These are phyloP conservation scores for Drosophila pseudoobscura DNA, from an alignment of 1,140 invertebrate species.

Conservation along the genomic window DNA sequence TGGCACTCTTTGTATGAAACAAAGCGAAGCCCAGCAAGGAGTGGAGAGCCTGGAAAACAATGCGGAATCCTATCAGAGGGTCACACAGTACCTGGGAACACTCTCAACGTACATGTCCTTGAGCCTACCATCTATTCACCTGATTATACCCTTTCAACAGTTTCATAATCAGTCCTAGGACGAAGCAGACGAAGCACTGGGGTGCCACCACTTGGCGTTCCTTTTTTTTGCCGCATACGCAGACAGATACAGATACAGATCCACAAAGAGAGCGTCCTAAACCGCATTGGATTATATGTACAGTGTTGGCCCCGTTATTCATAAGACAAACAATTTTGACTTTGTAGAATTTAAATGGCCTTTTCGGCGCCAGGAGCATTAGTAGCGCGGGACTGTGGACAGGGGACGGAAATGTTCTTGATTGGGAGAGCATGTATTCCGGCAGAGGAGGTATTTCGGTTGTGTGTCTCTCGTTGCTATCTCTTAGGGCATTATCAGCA, in stretches of 20 bases:
- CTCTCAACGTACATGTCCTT: too few relatives aligned
- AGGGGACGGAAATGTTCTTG: slow-evolving; percentile 7
- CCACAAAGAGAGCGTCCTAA: slow-evolving; percentile 27
- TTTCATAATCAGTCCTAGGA: neutral
- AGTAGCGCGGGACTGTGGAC: neutral
- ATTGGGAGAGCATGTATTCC: slow-evolving; percentile 25
- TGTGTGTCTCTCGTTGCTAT: slow-evolving; percentile 23
- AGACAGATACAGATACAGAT: slow-evolving; percentile 1
- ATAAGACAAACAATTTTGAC: slow-evolving; percentile 55
- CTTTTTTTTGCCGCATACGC: slow-evolving; percentile 35
- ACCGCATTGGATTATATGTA: slow-evolving; percentile 66
- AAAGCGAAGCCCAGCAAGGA: neutral
- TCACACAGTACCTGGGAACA: too few relatives aligned
- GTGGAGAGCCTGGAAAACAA: too few relatives aligned
- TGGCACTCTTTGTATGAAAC: too few relatives aligned
- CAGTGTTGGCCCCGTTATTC: slow-evolving; percentile 33
- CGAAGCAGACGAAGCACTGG: slow-evolving; percentile 2
- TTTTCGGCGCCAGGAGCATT: slow-evolving; percentile 20
- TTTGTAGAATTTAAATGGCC: slow-evolving; percentile 59
- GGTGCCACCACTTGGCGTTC: slow-evolving; percentile 45
- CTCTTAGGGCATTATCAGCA: slow-evolving; percentile 38
- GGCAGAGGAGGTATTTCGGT: slow-evolving; percentile 18
- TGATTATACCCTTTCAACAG: too few relatives aligned
- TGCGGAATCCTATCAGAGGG: too few relatives aligned
- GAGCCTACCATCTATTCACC: neutral